Base-by-base conservation (phyloP, 2,888 invertebrate species). In the Mesodorylaimus sp. region DNA sequence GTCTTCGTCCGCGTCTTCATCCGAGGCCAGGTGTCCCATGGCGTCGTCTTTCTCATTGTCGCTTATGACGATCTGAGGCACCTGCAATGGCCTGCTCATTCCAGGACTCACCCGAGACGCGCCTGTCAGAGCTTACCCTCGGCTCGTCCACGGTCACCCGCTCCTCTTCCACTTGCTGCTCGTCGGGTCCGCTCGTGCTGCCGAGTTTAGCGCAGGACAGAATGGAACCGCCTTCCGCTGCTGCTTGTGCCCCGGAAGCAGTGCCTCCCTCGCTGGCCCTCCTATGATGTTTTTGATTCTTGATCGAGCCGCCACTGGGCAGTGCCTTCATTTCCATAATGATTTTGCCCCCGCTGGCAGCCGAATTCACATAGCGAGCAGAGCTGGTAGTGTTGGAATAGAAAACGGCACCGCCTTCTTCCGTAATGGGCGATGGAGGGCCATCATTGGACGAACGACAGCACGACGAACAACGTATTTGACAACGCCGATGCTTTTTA, bases 31-130 rank as follows among this genome's bases (percentile, higher is more conserved):
- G 50, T 56, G 53, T 47, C 57, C 57, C 47, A 57, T 58, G 7
- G 59, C 59, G 44, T 60, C 60, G 47, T 60, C 59, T 27, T 58
- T 58, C 50, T 62, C 62, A 24, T 58, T 57, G 45, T 62, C 61
- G 42, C 57, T 60, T 19, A 56, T 48, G 21, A 55, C 55, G 27
- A 56, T 56, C 41, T 56, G 56, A 13, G 56, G 56, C 24, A 56
- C 24, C 21, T 47, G 25, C 32, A 32, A 32, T 32, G 16, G 7
- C 32, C 32, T 10, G 16, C 32, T 7, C 16, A 16, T 32, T 32
- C 32, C 16, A 32, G 32, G 7, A 10, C 7, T 32, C 10, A 32
- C 7, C 32, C 16, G 10, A 16, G 16, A 32, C 7, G 32, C 32
- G 10, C 16, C 32, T 7, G 32, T 16, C 16, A 32, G 32, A 7